Base-by-base conservation (phyloP, 37 sponge, comb jelly and placozoan genomes). In the Aphrocallistes beatrix region DNA sequence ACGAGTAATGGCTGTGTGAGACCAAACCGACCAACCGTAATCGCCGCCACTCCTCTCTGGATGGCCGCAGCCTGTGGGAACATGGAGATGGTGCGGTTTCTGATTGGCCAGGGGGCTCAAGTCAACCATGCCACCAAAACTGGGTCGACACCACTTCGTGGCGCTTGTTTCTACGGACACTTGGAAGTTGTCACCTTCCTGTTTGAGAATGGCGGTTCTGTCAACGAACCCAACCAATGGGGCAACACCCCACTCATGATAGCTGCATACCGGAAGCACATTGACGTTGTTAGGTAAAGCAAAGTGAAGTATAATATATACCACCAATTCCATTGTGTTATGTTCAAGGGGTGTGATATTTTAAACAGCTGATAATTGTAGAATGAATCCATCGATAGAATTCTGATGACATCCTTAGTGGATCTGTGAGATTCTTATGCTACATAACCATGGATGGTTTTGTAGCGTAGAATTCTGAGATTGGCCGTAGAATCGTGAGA, bases 41-140 rank as follows among this genome's bases (percentile, higher is more conserved):
- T 60, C 75, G 75, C 75, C n/a, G 75, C 75, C 21, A 60, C 75
- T 32, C 75, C 75, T 60, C 75, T 60, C 3, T 60, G 75, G 75
- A 60, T 60, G 75, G 75, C 75, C 10, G 10, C 75, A 19, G 75
- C 75, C 25, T 60, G 75, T 60, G 75, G 75, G 32, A 60, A 60
- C 75, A 25, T 60, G n/a, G 75, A 60, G n/a, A 60, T 60, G 75
- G 75, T 60, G 6, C 75, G 34, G 75, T 60, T 32, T 60, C 21
- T 60, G 75, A 60, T 60, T 60, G 75, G 75, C 21, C 75, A 60
- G 8, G 75, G 75, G 75, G 75, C 75, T 25, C 28, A 60, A 6
- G 75, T 60, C 1, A 60, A 60, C 75, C 75, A 60, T 60, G 75
- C 75, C 75, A 60, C 75, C 34, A 60, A 60, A 60, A 60, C 75